These are phyloP conservation scores for Colletes collaris DNA, from an alignment of 2,888 invertebrate genomes.

Conservation along the genomic window DNA sequence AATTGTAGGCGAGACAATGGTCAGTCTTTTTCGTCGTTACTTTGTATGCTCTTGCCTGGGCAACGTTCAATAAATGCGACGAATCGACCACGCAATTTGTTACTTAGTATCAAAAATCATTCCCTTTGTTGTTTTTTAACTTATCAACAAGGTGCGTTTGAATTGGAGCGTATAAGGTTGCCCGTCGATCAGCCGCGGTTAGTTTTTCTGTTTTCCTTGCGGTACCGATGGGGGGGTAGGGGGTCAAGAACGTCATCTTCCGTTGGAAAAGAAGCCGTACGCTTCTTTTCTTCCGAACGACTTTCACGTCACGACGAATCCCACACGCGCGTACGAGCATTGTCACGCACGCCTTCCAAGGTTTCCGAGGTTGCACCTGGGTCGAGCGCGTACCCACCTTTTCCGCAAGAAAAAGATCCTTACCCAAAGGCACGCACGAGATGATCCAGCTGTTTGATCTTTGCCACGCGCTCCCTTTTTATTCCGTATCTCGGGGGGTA, in stretches of 20 bases:
- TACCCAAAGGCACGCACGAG: slow-evolving; percentile 77
- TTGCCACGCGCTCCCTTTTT: slow-evolving; percentile 78
- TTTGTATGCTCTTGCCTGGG: too few relatives aligned
- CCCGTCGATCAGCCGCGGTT: too few relatives aligned
- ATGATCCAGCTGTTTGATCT: slow-evolving; percentile 83
- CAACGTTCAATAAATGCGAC: too few relatives aligned
- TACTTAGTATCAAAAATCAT: too few relatives aligned
- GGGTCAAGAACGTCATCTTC: slow-evolving; percentile 18
- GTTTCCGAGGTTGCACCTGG: slow-evolving; percentile 69
- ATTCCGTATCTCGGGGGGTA: slow-evolving; percentile 45
- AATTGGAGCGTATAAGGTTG: too few relatives aligned
- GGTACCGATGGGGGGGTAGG: neutral
- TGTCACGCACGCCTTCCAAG: slow-evolving; percentile 69
- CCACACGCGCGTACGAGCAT: slow-evolving; percentile 57
- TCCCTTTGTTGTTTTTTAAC: neutral
- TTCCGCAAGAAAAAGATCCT: slow-evolving; percentile 77
- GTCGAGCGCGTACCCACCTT: slow-evolving; percentile 64
- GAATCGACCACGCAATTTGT: too few relatives aligned
- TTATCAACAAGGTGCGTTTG: too few relatives aligned
- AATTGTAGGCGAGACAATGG: too few relatives aligned
- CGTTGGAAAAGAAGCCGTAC: slow-evolving; percentile 27
- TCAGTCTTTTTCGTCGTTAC: too few relatives aligned
- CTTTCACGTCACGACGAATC: slow-evolving; percentile 50
- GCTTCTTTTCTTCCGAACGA: slow-evolving; percentile 33
- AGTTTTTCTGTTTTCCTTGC: neutral